Conservation (phyloP, 2,888 invertebrate genomes). For the Hanleya hanleyi region DNA sequence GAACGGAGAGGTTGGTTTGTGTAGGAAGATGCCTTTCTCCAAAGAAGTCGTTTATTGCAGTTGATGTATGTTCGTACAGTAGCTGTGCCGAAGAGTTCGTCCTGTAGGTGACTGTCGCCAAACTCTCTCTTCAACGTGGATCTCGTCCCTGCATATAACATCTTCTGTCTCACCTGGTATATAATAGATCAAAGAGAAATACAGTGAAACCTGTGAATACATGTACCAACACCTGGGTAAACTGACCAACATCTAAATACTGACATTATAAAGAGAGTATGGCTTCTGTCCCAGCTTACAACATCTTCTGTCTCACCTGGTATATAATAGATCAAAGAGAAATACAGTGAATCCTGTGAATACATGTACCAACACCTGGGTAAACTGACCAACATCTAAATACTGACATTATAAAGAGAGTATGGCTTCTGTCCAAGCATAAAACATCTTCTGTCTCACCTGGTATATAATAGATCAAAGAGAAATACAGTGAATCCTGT, state of each 20-base stretch:
- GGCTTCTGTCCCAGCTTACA: constrained; percentile 97
- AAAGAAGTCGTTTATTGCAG: not conserved
- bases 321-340: too few relatives aligned
- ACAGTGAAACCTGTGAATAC: not conserved
- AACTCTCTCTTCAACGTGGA: constrained; percentile 98
- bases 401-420: constrained; percentile 72
- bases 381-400: not conserved
- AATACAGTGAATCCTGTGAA: not conserved
- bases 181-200: not conserved
- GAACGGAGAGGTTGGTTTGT: not conserved
- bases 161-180: constrained; percentile 88
- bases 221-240: not conserved
- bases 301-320: constrained; percentile 92
- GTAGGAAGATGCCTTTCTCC: not conserved
- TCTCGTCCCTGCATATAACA: constrained; percentile 98
- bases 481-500: not conserved
- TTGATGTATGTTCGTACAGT: constrained; percentile 76
- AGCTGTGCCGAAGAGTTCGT: constrained; percentile 93
- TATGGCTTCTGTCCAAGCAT: constrained; percentile 97
- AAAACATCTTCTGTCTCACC: constrained; percentile 96
- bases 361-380: not conserved
- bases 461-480: too few relatives aligned
- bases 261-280: constrained; percentile 78
- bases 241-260: not conserved
- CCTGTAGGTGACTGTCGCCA: constrained; percentile 93